These are phyloP conservation scores for Drosophila sp. DNA, from an alignment of 1,140 invertebrate genomes.

Conservation along the genomic window DNA sequence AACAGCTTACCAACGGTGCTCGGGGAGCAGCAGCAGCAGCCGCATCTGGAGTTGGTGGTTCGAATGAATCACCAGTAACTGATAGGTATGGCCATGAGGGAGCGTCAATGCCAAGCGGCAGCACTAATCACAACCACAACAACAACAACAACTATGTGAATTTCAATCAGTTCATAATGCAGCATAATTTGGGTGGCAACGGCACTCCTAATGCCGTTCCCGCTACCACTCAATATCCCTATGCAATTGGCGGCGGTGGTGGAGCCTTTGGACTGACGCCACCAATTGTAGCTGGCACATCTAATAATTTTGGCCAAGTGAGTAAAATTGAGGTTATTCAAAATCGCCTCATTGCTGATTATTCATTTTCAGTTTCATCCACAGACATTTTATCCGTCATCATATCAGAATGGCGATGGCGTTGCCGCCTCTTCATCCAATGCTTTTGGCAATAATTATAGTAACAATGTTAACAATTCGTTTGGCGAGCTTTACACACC, in stretches of 20 bases:
- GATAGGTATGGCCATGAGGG: conserved; percentile 33
- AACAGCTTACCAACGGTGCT: conserved; percentile 53
- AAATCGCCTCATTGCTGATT: neutral
- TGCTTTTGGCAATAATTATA: conserved; percentile 35
- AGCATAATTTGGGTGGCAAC: conserved; percentile 66
- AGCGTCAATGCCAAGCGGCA: conserved; percentile 8
- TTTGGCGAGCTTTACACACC: conserved; percentile 63
- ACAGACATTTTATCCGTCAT: conserved; percentile 26
- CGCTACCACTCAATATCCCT: conserved; percentile 39
- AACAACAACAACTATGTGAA: conserved; percentile 79
- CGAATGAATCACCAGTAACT: conserved; percentile 7
- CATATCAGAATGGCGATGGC: conserved; percentile 57
- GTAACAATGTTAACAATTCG: conserved; percentile 9
- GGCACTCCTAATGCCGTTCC: conserved; percentile 8
- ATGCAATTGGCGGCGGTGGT: conserved; percentile 43
- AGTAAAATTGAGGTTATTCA: conserved; percentile 20
- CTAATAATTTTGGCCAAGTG: conserved; percentile 44
- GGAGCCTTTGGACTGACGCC: conserved; percentile 58
- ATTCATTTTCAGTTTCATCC: conserved; percentile 36
- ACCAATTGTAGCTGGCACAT: conserved; percentile 14
- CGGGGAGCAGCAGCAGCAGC: conserved; percentile 11
- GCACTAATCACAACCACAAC: conserved; percentile 14
- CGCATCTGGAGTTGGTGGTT: conserved; percentile 23
- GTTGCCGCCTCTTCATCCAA: conserved; percentile 12
- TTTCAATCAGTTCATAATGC: conserved; percentile 80